These are phyloP conservation scores for Papilio xuthus DNA, from an alignment of 1,140 invertebrate species.

Conservation along the genomic window DNA sequence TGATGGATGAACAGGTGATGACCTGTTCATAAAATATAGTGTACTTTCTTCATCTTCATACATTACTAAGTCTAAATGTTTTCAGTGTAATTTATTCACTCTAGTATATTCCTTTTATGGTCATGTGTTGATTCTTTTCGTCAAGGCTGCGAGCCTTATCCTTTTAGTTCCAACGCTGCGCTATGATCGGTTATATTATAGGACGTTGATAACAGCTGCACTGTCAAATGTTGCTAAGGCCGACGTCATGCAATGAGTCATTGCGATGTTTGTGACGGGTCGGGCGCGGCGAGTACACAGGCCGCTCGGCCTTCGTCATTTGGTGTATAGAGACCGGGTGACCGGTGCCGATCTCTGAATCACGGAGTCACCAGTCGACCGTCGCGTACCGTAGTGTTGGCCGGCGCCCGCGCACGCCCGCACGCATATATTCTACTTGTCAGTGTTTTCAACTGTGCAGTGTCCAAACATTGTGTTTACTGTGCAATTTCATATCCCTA, in stretches of 20 bases:
- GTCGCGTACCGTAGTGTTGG: slow-evolving; percentile 49
- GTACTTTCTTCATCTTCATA: neutral
- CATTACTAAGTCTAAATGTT: neutral
- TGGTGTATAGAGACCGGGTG: slow-evolving; percentile 59
- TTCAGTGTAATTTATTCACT: neutral
- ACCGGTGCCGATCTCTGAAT: slow-evolving; percentile 63
- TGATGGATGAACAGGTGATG: too few species aligned
- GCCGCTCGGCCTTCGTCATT: slow-evolving; percentile 47
- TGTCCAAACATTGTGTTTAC: slow-evolving; percentile 54
- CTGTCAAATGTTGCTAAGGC: slow-evolving; percentile 4
- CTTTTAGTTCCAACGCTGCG: neutral
- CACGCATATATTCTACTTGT: slow-evolving; percentile 62
- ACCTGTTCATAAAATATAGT: too few species aligned
- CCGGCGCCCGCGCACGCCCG: slow-evolving; percentile 66
- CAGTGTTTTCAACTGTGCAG: slow-evolving; percentile 66
- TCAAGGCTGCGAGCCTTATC: neutral
- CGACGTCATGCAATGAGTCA: slow-evolving; percentile 59
- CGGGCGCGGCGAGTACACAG: slow-evolving; percentile 42
- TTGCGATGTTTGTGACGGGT: slow-evolving; percentile 42
- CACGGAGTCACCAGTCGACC: slow-evolving; percentile 62
- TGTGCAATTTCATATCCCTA: slow-evolving; percentile 46
- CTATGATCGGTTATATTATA: slow-evolving; percentile 3
- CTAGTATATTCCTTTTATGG: neutral
- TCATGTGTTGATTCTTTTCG: neutral
- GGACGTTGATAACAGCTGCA: slow-evolving; percentile 2